A percentile compares a stretch with the other conserved stretches of the same genome.
phyloP scores from a whole-genome alignment of 2,888 invertebrate genomes.

The Clepsis dumicolana region DNA sequence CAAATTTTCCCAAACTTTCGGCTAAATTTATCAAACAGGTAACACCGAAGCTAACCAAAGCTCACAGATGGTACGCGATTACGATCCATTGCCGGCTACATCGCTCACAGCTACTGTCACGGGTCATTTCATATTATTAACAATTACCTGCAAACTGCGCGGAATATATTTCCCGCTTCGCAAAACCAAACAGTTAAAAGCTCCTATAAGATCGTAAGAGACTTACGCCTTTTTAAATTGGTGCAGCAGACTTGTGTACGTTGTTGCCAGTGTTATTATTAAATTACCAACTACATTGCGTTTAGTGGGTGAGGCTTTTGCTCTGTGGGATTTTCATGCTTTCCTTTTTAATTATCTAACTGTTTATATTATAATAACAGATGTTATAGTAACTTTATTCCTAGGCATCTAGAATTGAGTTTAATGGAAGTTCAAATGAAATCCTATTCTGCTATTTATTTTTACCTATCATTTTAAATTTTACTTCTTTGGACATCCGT shows the following conservation, averaged over 20 bases:
- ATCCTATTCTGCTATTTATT: too few species aligned
- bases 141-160: conserved; percentile 74
- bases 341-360: conserved; percentile 19
- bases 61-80: conserved; percentile 60
- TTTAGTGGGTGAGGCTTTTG: conserved; percentile 39
- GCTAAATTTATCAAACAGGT: conserved; percentile 48
- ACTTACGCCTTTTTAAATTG: conserved; percentile 8
- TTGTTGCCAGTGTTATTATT: conserved; percentile 61
- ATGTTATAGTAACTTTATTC: not conserved
- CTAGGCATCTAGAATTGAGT: too few species aligned
- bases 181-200: conserved; percentile 15
- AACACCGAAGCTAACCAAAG: conserved; percentile 56
- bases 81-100: conserved; percentile 64
- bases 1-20: conserved; percentile 27
- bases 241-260: conserved; percentile 45
- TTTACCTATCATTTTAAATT: too few species aligned
- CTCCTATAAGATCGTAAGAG: not conserved
- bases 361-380: conserved; percentile 8
- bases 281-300: conserved; percentile 39
- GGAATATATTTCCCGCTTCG: conserved; percentile 57
- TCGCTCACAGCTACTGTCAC: conserved; percentile 81
- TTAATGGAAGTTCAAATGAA: too few species aligned
- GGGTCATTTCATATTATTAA: conserved; percentile 83
- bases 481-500: too few species aligned
- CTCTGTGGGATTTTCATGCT: conserved; percentile 31